Evolutionary conservation across 37 sponge, comb jelly and placozoan genomes (phyloP), one percentile per base, ranked within the genome.

Genomic region (Tethya wilhelma): DNA sequence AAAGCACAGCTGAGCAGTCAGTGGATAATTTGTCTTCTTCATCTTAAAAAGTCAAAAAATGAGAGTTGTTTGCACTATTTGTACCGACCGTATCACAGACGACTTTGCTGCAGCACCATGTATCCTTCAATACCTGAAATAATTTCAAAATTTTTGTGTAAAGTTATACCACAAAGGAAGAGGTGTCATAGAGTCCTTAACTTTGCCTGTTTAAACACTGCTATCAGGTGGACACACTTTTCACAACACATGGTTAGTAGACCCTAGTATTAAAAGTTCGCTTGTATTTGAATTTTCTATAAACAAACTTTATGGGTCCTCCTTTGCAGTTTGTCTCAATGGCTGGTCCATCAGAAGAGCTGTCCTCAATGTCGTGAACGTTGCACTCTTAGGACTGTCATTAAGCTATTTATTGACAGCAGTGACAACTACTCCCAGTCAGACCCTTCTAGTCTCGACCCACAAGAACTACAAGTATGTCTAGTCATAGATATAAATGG

Each of bases 281-380:
- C 36, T 2, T 32, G 4, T 29, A 1, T 30, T 34, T 64, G 66
- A 33, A 49, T 49, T 49, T 49, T 49, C 14, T 6, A n/a, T 60
- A 23, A 25, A 60, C 25, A 60, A 7, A 60, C 26, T n/a, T 60
- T 60, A 6, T 12, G 63, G 20, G 26, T 60, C 26, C 66, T 29
- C 2, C 36, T 29, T 32, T 28, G 17, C 42, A 83, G 84, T 60
- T 55, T 83, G 4, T 26, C 39, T 6, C 73, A 83, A 55, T 83
- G 84, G 84, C 75, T 83, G 56, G 55, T 28, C 32, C 76, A 83
- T 40, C 67, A 74, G 55, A 67, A 74, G 56, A 66, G 76, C 59
- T 83, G 84, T 63, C 84, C 84, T 44, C 84, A 83, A 42, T 83
- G 84, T 45, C 34, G 84, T 9, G 84, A 83, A 40, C 34, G 43